Base-by-base conservation (phyloP, 53 echinoderm and acorn worm genomes). In the Luidia sarsii region DNA sequence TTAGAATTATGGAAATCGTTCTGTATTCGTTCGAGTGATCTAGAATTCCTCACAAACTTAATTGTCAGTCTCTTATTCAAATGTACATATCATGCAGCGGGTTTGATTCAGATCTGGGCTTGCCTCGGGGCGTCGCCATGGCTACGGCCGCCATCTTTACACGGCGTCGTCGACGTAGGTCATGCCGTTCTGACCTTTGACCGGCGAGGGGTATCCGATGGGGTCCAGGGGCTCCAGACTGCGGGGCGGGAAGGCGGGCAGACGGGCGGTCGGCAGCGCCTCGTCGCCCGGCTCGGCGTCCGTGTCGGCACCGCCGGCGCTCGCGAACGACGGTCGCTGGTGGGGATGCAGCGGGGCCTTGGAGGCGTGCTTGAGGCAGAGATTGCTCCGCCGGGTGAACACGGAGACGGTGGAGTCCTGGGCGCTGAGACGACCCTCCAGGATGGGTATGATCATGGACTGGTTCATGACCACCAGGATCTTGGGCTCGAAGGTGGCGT, bases 391-490 rank as follows among this genome's bases (percentile, higher is more conserved):
- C 18, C 70, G 33, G 10, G 13, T 57, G 35, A 33, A 3, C 10
- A 61, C 25, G 8, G 74, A 74, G 14, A 65, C 43, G 9, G 32
- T 32, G 29, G 77, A 77, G 31, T 15, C 77, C 3, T 77, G 61
- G 11, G 33, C 29, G 43, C 61, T 77, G 21, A 77, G 30, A 4
- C 15, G 22, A 10, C 77, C 77, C 1, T 61, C 77, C 19, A 77
- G 14, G n/a, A 60, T 61, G 11, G 62, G 77, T 31, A 77, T 36
- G 3, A 15, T 29, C 60, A 77, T 45, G 8, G 19, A 62, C 6
- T 67, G 46, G 45, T 67, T 84, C 11, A 81, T 81, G 1, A 92
- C 82, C 7, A 95, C 90, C 1, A 92, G 59, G 22, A 95, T 80
- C 32, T 83, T 79, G 2, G 95, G 92, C 37, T 95, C 95, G 0